Conservation (phyloP, 2,888 invertebrate genomes). For the Ochlodes sylvanus region DNA sequence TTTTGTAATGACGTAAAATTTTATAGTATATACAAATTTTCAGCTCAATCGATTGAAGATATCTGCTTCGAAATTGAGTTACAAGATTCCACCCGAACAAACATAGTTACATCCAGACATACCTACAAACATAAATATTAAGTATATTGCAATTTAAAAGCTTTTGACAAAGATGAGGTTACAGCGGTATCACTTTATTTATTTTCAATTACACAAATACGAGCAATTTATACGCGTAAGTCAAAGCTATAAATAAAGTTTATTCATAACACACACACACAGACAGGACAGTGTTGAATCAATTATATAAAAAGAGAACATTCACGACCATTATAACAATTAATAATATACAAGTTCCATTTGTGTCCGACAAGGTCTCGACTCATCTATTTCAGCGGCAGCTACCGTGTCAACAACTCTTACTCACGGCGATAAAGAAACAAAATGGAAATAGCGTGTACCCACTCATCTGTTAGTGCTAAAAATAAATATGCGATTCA, state of each 20-base stretch:
- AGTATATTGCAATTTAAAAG: no score
- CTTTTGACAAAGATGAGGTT: no score
- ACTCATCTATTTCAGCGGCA: constrained; percentile 28
- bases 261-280: neutral
- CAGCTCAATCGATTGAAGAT: no score
- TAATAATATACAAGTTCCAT: constrained; percentile 12
- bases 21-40: no score
- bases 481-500: constrained; percentile 31
- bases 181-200: no score
- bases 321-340: constrained; percentile 3
- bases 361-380: constrained; percentile 21
- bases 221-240: no score
- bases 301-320: constrained; percentile 6
- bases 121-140: no score
- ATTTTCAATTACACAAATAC: no score
- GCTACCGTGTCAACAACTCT: constrained; percentile 30
- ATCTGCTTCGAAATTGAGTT: no score
- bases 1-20: no score
- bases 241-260: neutral
- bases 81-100: no score
- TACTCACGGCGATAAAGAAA: constrained; percentile 33
- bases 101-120: no score
- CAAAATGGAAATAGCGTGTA: constrained; percentile 24
- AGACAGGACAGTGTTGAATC: constrained; percentile 1
- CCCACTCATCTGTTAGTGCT: constrained; percentile 28